Percentiles rank a stretch among this genome's conserved stretches.
These are phyloP conservation scores for Cylindroiulus punctatus DNA, from an alignment of 2,888 invertebrate genomes.

Conservation along the genomic window DNA sequence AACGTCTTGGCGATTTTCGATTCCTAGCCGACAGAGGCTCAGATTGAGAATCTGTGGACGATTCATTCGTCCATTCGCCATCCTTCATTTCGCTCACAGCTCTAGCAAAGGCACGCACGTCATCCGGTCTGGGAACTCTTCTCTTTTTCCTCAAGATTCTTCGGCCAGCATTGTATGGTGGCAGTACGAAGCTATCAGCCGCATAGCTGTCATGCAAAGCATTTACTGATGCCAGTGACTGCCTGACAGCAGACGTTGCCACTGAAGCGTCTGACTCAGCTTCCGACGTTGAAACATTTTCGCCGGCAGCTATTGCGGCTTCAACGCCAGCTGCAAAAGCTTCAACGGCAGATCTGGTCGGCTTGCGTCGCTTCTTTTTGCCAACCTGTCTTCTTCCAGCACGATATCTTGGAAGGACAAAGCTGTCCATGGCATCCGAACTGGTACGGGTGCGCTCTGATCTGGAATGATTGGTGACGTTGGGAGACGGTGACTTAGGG, in stretches of 20 bases:
- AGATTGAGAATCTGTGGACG: background rate
- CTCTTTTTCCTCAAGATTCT: background rate
- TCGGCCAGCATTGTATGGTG: conserved; percentile 4
- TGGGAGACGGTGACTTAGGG: background rate
- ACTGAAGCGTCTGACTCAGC: background rate
- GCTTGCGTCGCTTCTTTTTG: background rate
- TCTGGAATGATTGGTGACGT: background rate
- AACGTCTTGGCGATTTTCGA: too few relatives aligned
- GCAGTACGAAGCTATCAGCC: background rate
- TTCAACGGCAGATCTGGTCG: background rate
- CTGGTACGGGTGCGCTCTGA: background rate
- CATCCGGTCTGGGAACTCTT: background rate
- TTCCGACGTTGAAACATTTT: background rate
- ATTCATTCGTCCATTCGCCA: background rate
- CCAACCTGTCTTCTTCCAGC: background rate
- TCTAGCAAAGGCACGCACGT: background rate
- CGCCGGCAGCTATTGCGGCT: background rate
- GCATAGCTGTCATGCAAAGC: background rate
- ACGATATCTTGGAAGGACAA: background rate
- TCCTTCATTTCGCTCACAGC: background rate
- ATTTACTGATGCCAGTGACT: background rate
- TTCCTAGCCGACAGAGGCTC: too few relatives aligned
- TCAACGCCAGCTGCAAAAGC: background rate
- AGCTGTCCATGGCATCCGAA: background rate
- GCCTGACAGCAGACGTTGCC: background rate